Evolutionary conservation across 2,797 vertebrate genomes (phyloP).

Genomic region (Acrossocheilus fasciatus): DNA sequence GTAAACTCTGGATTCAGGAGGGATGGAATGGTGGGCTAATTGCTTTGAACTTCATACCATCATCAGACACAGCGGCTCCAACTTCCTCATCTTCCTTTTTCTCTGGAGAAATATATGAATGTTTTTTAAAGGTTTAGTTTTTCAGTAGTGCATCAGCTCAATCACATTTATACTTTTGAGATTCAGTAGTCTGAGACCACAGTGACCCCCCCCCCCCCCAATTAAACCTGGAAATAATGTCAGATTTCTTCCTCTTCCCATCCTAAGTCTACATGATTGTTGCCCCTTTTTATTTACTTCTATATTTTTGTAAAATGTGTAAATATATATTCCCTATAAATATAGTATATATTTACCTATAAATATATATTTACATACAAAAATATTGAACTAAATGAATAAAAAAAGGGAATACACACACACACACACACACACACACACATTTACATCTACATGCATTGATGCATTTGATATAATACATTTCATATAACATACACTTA

Average conservation of each 20-base stretch:
- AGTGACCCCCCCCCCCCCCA: not conserved
- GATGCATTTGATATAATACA: not conserved
- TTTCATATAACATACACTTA: not conserved
- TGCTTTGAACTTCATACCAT: conserved; percentile 78
- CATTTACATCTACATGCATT: not conserved
- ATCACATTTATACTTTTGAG: not conserved
- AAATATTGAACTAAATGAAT: too few relatives aligned
- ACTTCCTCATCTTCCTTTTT: conserved; percentile 80
- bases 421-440: too few relatives aligned
- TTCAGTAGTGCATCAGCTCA: not conserved
- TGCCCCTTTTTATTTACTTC: too few relatives aligned
- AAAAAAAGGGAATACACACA: too few relatives aligned
- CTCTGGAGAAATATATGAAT: conserved; percentile 70
- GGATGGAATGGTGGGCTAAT: not conserved
- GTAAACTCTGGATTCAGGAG: conserved; percentile 11
- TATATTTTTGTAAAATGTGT: too few relatives aligned
- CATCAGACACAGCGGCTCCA: conserved; percentile 79
- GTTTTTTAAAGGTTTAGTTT: not conserved
- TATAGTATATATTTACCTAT: too few relatives aligned
- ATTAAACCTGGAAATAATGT: not conserved
- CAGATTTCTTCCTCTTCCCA: too few relatives aligned
- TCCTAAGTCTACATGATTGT: too few relatives aligned
- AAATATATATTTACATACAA: too few relatives aligned
- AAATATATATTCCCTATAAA: too few relatives aligned
- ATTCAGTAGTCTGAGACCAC: not conserved